Evolutionary conservation across 2,113 vertebrate species (phyloP).

Genomic region (Mormyrus iriodes): DNA sequence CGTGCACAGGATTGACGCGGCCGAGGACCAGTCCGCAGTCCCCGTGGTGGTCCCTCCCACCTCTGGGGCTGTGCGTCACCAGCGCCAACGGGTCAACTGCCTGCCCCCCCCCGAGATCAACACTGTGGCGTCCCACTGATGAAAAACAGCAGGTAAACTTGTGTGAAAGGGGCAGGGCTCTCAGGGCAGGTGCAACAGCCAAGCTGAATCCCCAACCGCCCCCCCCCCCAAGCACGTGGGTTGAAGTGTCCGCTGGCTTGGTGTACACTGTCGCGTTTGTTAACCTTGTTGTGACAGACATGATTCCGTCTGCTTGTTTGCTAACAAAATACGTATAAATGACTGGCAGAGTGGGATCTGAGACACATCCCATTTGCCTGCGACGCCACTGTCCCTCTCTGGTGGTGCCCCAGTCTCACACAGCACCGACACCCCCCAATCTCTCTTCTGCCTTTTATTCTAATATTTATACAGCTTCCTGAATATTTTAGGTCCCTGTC

Average conservation of each 20-base stretch:
- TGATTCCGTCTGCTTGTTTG: not conserved
- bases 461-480: conserved; percentile 2
- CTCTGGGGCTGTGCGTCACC: not conserved
- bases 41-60: not conserved
- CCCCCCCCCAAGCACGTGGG: not conserved
- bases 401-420: not conserved
- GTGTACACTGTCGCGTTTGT: not conserved
- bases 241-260: not conserved
- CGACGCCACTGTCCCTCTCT: not conserved
- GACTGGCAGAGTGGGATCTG: not conserved
- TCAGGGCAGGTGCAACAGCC: conserved; percentile 4
- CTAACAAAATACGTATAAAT: not conserved
- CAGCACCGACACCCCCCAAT: not conserved
- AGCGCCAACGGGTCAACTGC: not conserved
- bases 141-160: conserved; percentile 6
- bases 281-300: not conserved
- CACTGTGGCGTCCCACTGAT: not conserved
- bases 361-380: not conserved
- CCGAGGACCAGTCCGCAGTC: not conserved
- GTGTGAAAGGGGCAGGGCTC: not conserved
- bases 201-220: not conserved
- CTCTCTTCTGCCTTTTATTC: not conserved
- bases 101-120: not conserved
- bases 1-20: not conserved
- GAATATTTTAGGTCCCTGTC: not conserved